Percentiles rank a stretch among this genome's conserved stretches.
Conservation (phyloP, 2,888 invertebrate species). For the Parnassius mnemosyne region DNA sequence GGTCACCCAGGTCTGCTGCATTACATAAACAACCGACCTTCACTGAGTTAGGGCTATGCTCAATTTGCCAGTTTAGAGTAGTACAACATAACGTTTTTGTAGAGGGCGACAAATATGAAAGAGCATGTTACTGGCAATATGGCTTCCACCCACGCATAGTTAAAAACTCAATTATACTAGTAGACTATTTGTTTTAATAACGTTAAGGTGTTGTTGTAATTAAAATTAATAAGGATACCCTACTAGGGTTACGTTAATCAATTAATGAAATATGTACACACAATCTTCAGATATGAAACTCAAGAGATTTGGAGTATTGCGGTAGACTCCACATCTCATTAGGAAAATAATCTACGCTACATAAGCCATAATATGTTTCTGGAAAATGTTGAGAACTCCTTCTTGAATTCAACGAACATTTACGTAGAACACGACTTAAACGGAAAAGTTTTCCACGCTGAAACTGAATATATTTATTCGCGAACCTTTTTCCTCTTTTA, state of each 20-base stretch:
- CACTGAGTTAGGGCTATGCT: too few species aligned
- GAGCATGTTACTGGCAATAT: too few species aligned
- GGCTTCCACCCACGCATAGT: too few species aligned
- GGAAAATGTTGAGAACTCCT: slow-evolving; percentile 33
- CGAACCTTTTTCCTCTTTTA: slow-evolving; percentile 34
- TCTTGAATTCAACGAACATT: slow-evolving; percentile 52
- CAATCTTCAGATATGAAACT: slow-evolving; percentile 10
- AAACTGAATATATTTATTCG: slow-evolving; percentile 46
- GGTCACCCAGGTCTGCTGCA: too few species aligned
- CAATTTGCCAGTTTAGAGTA: too few species aligned
- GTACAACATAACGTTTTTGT: too few species aligned
- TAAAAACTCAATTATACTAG: too few species aligned
- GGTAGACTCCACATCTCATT: slow-evolving; percentile 16
- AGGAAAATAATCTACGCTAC: slow-evolving; percentile 13
- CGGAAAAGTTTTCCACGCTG: slow-evolving; percentile 43
- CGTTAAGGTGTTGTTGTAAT: neutral
- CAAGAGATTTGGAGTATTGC: slow-evolving; percentile 3
- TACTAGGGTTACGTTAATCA: neutral
- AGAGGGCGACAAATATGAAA: too few species aligned
- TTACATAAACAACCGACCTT: too few species aligned
- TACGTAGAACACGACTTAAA: slow-evolving; percentile 53
- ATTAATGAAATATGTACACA: slow-evolving; percentile 5
- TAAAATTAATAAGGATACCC: slow-evolving; percentile 4
- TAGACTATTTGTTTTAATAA: neutral
- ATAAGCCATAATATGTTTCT: slow-evolving; percentile 18